A percentile compares a stretch with the other conserved stretches of the same genome.
These are phyloP conservation scores for Nemurella pictetii DNA, from an alignment of 2,888 invertebrate species.

Conservation along the genomic window DNA sequence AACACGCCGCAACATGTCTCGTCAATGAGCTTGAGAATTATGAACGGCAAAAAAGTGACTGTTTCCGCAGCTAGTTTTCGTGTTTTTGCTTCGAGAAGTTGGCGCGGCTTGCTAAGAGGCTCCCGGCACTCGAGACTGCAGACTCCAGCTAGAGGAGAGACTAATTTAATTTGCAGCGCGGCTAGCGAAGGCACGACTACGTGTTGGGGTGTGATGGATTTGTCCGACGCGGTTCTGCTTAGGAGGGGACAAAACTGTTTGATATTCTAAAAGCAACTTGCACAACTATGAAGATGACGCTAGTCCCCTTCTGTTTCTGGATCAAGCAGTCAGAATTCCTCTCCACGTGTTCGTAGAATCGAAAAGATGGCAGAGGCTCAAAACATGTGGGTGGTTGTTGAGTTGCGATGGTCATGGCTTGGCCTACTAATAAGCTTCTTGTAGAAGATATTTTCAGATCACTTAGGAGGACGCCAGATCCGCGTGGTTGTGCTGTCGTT, in stretches of 20 bases:
- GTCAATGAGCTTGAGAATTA: neutral
- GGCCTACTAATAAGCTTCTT: neutral
- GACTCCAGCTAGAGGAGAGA: neutral
- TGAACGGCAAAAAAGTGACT: neutral
- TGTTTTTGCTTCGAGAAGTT: constrained; percentile 1
- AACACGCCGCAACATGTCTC: neutral
- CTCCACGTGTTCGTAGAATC: constrained; percentile 9
- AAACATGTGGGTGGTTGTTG: neutral
- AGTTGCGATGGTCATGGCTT: constrained; percentile 4
- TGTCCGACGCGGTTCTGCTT: neutral
- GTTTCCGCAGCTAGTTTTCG: neutral
- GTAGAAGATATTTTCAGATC: neutral
- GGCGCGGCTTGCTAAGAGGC: neutral
- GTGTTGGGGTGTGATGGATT: constrained; percentile 31
- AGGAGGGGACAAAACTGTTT: constrained; percentile 23
- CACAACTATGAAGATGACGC: constrained; percentile 30
- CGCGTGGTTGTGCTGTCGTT: neutral
- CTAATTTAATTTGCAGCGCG: constrained; percentile 26
- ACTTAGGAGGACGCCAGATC: neutral
- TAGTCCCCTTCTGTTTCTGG: constrained; percentile 21
- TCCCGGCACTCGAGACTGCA: neutral
- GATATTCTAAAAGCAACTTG: constrained; percentile 31
- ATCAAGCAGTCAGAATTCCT: constrained; percentile 5
- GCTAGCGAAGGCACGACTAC: neutral
- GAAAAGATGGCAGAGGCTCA: neutral